These are phyloP conservation scores for Strongylocentrotus purpuratus DNA, from an alignment of 35 echinoderm and acorn worm species.

Conservation along the genomic window DNA sequence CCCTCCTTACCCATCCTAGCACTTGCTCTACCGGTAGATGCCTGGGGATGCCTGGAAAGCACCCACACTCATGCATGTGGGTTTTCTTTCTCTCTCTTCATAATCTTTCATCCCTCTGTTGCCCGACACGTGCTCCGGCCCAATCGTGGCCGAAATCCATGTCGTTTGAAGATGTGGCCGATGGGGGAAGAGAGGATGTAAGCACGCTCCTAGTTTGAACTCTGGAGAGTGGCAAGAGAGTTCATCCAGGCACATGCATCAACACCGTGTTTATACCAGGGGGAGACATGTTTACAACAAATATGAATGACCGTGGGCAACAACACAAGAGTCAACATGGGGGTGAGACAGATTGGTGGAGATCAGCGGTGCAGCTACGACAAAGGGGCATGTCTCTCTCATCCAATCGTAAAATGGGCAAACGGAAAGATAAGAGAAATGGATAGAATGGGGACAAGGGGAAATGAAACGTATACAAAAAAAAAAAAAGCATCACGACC, in stretches of 20 bases:
- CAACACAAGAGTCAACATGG: no score
- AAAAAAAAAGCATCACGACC: no score
- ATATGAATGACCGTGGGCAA: not conserved
- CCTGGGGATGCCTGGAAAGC: not conserved
- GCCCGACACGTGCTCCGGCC: not conserved
- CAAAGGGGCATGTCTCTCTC: no score
- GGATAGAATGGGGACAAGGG: no score
- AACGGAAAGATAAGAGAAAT: no score
- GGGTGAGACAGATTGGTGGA: no score
- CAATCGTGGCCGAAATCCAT: not conserved
- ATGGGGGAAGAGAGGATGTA: not conserved
- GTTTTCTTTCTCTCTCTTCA: not conserved
- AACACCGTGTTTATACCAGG: not conserved
- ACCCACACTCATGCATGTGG: not conserved
- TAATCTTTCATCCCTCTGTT: not conserved
- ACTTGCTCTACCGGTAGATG: no score
- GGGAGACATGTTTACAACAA: not conserved
- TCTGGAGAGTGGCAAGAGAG: not conserved
- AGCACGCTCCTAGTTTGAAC: not conserved
- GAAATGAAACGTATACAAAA: no score
- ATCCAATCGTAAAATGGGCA: no score
- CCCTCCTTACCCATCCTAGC: no score
- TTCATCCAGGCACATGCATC: not conserved
- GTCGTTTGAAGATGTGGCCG: not conserved
- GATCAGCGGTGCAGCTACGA: no score